Evolutionary conservation across 2,113 vertebrate genomes (phyloP).

Genomic region (Pollimyrus isidori): DNA sequence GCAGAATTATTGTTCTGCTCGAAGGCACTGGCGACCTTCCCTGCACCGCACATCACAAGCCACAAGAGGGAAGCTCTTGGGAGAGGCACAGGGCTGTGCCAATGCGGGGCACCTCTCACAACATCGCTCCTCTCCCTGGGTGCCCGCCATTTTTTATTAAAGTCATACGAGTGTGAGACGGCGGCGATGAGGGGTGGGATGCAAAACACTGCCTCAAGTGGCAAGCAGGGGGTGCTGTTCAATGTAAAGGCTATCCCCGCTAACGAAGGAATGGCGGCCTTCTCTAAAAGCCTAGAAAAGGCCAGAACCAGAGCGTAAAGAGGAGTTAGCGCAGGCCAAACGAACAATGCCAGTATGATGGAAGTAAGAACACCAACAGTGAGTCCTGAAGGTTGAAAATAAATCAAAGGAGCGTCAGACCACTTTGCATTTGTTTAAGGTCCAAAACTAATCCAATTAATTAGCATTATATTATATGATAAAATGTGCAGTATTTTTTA

Average conservation of each 20-base stretch:
- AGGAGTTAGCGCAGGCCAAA: neutral
- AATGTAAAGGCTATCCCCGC: neutral
- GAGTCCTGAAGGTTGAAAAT: neutral
- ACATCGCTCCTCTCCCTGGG: conserved; percentile 53
- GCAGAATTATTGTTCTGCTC: neutral
- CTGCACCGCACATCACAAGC: conserved; percentile 61
- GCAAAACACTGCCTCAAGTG: neutral
- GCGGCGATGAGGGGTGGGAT: conserved; percentile 21
- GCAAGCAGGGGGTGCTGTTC: neutral
- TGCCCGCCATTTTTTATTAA: conserved; percentile 48
- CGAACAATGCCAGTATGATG: neutral
- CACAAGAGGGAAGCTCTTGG: conserved; percentile 46
- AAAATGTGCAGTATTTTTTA: neutral
- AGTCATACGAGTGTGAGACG: conserved; percentile 72
- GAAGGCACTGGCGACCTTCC: conserved; percentile 27
- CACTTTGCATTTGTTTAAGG: neutral
- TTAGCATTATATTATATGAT: neutral
- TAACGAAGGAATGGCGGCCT: neutral
- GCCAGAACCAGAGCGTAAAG: neutral
- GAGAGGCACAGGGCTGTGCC: conserved; percentile 46
- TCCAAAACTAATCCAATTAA: neutral
- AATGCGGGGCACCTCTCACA: conserved; percentile 27
- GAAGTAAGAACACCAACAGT: neutral
- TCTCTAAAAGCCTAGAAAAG: neutral
- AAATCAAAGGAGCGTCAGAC: neutral